A percentile compares a stretch with the other conserved stretches of the same genome.
phyloP scores from a whole-genome alignment of 2,113 vertebrate species.

The Hypocryptadius cinnamomeus region DNA sequence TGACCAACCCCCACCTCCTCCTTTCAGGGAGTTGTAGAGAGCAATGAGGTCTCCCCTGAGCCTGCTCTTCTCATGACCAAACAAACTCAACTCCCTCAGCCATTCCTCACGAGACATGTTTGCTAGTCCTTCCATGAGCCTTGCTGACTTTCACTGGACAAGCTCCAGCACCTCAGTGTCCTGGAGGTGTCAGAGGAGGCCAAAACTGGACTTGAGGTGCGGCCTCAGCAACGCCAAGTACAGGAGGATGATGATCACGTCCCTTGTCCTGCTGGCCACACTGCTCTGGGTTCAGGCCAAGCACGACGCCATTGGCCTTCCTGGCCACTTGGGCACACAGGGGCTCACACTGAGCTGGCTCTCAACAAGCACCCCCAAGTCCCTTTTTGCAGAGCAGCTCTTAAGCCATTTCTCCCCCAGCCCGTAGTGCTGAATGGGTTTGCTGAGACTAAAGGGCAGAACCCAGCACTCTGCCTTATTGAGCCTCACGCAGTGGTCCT shows the following conservation, averaged over 20 bases:
- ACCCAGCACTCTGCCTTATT: too few species aligned
- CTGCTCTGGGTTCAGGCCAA: background rate
- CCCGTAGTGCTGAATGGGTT: too few species aligned
- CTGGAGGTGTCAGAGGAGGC: background rate
- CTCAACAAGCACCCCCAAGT: too few species aligned
- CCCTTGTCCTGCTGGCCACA: background rate
- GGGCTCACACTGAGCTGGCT: background rate
- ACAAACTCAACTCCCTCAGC: background rate
- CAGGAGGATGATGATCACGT: too few species aligned
- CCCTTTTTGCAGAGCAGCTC: background rate
- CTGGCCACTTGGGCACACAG: background rate
- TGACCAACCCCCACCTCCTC: background rate
- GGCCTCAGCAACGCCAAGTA: background rate
- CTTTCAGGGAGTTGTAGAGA: background rate
- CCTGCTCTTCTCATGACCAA: rapidly evolving
- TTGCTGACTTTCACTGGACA: background rate
- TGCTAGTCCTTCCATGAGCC: too few species aligned
- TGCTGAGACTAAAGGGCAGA: background rate
- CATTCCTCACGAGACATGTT: background rate
- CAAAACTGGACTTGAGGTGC: background rate
- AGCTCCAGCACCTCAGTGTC: background rate
- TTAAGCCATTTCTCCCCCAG: background rate
- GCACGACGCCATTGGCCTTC: background rate
- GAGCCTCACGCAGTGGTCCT: background rate
- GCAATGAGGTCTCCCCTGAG: rapidly evolving